These are phyloP conservation scores for Eciton burchellii DNA, from an alignment of 1,140 invertebrate genomes.

Conservation along the genomic window DNA sequence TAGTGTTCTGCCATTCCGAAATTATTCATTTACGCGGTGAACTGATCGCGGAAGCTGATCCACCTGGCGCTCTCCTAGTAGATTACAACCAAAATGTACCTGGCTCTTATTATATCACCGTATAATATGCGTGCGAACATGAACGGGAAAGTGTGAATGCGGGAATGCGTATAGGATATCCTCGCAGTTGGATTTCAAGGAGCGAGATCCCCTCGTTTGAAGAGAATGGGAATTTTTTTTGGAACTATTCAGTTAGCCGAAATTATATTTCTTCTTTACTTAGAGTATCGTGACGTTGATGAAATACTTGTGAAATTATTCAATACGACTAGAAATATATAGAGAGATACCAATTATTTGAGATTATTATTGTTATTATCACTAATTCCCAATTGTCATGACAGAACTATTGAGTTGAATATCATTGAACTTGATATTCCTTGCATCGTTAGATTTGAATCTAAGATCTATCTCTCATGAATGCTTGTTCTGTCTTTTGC, in stretches of 20 bases:
- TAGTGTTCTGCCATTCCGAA: not conserved
- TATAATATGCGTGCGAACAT: too few relatives aligned
- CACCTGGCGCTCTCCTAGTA: too few relatives aligned
- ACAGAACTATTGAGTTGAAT: too few relatives aligned
- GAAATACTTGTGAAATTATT: not conserved
- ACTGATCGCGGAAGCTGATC: too few relatives aligned
- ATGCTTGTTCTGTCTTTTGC: slow-evolving; percentile 66
- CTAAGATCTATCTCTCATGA: not conserved
- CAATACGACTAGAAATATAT: not conserved
- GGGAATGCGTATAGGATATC: too few relatives aligned
- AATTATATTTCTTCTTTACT: not conserved
- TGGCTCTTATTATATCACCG: not conserved
- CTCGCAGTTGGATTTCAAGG: too few relatives aligned
- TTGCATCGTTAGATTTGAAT: too few relatives aligned
- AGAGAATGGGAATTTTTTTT: not conserved
- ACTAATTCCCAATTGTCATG: too few relatives aligned
- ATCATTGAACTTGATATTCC: not conserved
- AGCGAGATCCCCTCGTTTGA: too few relatives aligned
- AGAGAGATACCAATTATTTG: not conserved
- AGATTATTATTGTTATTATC: too few relatives aligned
- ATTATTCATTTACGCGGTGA: not conserved
- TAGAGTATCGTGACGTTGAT: not conserved
- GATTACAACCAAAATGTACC: not conserved
- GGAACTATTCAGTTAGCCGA: not conserved
- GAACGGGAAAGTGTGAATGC: too few relatives aligned